Evolutionary conservation across 2,113 vertebrate species (phyloP).

Genomic region (Myrmecobius fasciatus): DNA sequence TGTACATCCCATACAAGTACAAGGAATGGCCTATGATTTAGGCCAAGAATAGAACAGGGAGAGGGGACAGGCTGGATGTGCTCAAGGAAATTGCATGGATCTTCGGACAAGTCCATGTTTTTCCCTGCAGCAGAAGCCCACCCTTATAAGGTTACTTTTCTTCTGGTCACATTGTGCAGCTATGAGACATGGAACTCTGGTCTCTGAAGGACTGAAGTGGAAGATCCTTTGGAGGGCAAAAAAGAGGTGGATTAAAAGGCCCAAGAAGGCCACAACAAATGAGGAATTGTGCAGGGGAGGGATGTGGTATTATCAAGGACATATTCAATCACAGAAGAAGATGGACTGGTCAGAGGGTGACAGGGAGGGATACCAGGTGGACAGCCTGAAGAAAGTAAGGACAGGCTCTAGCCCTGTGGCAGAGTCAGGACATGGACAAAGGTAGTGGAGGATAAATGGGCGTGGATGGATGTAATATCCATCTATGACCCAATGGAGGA

Average conservation of each 20-base stretch:
- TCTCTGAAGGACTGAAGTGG: background rate
- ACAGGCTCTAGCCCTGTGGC: too few species aligned
- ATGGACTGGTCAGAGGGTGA: background rate
- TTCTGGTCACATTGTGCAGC: background rate
- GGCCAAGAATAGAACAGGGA: background rate
- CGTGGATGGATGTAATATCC: too few species aligned
- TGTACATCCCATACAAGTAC: too few species aligned
- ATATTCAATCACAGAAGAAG: too few species aligned
- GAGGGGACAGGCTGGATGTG: background rate
- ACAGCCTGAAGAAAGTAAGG: too few species aligned
- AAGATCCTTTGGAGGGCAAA: background rate
- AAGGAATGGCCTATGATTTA: background rate
- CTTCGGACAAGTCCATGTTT: background rate
- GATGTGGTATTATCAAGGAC: background rate
- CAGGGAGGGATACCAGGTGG: background rate
- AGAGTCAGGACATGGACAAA: too few species aligned
- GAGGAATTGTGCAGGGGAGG: background rate
- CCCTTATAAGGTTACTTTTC: background rate
- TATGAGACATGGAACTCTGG: background rate
- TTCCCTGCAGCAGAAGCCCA: background rate
- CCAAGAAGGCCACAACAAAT: background rate
- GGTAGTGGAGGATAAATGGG: too few species aligned
- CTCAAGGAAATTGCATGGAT: background rate
- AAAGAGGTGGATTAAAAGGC: background rate
- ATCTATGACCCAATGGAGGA: too few species aligned